Conservation (phyloP, 2,797 vertebrate genomes). For the Sebastes kiyomatsui region DNA sequence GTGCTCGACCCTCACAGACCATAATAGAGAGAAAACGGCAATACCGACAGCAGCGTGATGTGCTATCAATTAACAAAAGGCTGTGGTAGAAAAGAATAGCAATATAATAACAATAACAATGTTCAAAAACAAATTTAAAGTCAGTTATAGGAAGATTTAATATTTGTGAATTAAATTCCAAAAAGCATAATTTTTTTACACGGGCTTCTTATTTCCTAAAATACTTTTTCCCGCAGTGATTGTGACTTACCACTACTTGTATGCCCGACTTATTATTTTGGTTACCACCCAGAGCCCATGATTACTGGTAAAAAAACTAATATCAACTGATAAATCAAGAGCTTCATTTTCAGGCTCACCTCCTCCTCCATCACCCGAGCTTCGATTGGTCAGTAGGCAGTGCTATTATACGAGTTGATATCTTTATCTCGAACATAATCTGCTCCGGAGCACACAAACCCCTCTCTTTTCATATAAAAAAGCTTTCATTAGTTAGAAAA, state of each 20-base stretch:
- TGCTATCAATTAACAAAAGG: no score
- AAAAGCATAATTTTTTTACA: neutral
- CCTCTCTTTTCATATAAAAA: neutral
- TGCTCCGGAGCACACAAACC: neutral
- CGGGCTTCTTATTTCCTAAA: no score
- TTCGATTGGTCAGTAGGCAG: no score
- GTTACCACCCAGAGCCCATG: no score
- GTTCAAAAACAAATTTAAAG: neutral
- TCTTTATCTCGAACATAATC: no score
- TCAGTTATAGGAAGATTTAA: neutral
- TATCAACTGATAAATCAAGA: neutral
- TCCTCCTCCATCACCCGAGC: neutral
- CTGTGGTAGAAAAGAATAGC: no score
- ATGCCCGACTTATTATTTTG: no score
- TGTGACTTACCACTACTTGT: no score
- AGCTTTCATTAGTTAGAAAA: neutral
- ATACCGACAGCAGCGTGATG: no score
- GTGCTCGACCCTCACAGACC: no score
- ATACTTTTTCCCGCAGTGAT: no score
- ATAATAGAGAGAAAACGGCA: accelerated
- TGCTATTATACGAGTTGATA: no score
- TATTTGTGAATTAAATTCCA: neutral
- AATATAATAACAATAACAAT: accelerated
- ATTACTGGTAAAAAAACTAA: neutral
- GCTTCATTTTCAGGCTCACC: neutral